A percentile compares a stretch with the other conserved stretches of the same genome.
Evolutionary conservation across 92 coral and sea anemone species (phyloP).

Genomic region (Palythoa heliodiscus): DNA sequence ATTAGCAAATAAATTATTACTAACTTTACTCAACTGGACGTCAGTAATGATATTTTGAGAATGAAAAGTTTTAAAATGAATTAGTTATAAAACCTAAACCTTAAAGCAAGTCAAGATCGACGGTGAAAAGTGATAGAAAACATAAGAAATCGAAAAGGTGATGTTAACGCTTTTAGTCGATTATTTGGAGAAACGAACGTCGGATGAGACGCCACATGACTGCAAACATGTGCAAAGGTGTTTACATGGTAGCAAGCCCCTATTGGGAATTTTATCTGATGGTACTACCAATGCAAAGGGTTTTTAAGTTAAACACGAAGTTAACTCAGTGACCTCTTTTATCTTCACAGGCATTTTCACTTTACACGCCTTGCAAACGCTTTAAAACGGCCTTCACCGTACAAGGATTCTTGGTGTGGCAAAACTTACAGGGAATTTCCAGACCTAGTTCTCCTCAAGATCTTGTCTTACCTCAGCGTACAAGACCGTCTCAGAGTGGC

Average conservation of each 20-base stretch:
- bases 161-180: too few species aligned
- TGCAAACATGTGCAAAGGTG: too few species aligned
- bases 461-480: conserved; percentile 54
- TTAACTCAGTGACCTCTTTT: background rate
- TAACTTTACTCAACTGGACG: background rate
- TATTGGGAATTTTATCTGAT: background rate
- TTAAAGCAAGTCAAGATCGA: too few species aligned
- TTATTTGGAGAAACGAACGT: too few species aligned
- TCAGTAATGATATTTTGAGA: too few species aligned
- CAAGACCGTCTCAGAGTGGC: conserved; percentile 68
- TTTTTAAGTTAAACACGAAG: background rate
- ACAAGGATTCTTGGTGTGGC: background rate
- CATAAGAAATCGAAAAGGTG: too few species aligned
- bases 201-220: too few species aligned
- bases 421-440: conserved; percentile 32
- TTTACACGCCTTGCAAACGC: background rate
- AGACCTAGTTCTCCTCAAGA: conserved; percentile 59
- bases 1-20: background rate
- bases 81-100: too few species aligned
- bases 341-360: background rate
- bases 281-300: background rate
- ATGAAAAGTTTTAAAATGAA: too few species aligned
- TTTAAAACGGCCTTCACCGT: conserved; percentile 18
- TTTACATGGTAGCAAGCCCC: too few species aligned
- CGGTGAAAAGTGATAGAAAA: too few species aligned